Conservation (phyloP, 2,797 vertebrate genomes). For the Hippocampus kuda region DNA sequence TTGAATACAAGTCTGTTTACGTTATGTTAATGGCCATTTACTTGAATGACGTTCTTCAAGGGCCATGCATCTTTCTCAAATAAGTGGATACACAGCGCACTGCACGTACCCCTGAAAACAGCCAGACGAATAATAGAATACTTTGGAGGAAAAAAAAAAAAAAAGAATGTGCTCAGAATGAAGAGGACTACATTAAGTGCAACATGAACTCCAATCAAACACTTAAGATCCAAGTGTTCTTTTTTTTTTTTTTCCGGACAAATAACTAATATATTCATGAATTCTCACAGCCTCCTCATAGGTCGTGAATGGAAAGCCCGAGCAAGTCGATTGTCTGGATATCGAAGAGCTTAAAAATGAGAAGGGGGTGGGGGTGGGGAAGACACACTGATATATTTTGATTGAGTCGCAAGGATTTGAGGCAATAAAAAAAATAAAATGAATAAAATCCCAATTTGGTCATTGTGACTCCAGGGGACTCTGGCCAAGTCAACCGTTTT, state of each 20-base stretch:
- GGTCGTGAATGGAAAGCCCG: not conserved
- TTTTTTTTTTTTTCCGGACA: slow-evolving; percentile 11
- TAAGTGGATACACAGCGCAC: not conserved
- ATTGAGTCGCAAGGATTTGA: slow-evolving; percentile 24
- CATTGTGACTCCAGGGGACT: slow-evolving; percentile 42
- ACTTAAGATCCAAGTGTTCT: not conserved
- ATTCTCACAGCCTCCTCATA: slow-evolving; percentile 18
- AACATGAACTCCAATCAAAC: not conserved
- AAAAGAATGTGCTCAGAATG: not conserved
- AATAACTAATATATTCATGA: slow-evolving; percentile 41
- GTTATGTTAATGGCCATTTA: not conserved
- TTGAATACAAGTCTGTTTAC: not conserved
- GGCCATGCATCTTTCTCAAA: not conserved
- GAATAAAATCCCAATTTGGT: slow-evolving; percentile 50
- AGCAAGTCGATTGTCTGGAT: slow-evolving; percentile 43
- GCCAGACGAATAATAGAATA: no score
- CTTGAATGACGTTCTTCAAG: not conserved
- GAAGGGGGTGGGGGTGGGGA: no score
- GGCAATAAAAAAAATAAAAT: slow-evolving; percentile 5
- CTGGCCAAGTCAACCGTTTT: slow-evolving; percentile 56
- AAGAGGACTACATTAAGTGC: not conserved
- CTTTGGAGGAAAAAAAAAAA: not conserved
- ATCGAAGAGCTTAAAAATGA: slow-evolving; percentile 22
- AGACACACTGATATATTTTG: slow-evolving; percentile 14
- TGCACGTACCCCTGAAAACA: not conserved